A percentile compares a stretch with the other conserved stretches of the same genome.
Conservation (phyloP, 1,140 invertebrate species). For the Orussus abietinus region DNA sequence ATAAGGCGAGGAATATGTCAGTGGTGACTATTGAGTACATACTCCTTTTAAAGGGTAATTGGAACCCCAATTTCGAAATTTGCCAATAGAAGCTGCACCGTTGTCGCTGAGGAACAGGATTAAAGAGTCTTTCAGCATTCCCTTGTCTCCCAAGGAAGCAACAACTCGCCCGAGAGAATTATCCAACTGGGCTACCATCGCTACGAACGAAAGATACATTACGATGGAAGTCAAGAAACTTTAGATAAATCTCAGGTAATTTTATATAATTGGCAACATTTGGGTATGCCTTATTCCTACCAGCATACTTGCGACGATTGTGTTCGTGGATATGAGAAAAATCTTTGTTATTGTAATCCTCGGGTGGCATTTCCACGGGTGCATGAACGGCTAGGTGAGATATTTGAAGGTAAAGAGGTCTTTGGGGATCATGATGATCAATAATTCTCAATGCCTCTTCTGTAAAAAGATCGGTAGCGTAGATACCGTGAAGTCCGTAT, state of each 20-base stretch:
- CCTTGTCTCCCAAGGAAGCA: constrained; percentile 55
- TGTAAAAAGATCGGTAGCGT: constrained; percentile 68
- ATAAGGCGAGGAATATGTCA: background rate
- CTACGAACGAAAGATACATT: constrained; percentile 51
- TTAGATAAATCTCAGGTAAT: too few relatives aligned
- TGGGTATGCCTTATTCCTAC: too few relatives aligned
- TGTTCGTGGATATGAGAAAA: constrained; percentile 64
- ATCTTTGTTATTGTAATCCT: constrained; percentile 61
- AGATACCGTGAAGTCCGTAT: constrained; percentile 60
- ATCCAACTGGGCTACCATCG: constrained; percentile 69
- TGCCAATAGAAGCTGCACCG: constrained; percentile 54
- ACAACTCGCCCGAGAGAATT: constrained; percentile 66
- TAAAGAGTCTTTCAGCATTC: constrained; percentile 62
- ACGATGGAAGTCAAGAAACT: too few relatives aligned
- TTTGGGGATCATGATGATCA: constrained; percentile 54
- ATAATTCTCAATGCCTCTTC: constrained; percentile 61
- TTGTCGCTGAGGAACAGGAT: constrained; percentile 65
- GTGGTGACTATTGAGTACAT: constrained; percentile 29
- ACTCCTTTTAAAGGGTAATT: constrained; percentile 68
- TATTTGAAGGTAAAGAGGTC: constrained; percentile 66
- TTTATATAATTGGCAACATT: too few relatives aligned
- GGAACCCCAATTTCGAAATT: constrained; percentile 59
- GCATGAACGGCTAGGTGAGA: constrained; percentile 66
- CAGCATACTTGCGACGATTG: constrained; percentile 64
- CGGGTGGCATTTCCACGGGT: constrained; percentile 58